Percentiles rank a stretch among this genome's conserved stretches.
Conservation (phyloP, 2,888 invertebrate genomes). For the Cremastinae sp. region DNA sequence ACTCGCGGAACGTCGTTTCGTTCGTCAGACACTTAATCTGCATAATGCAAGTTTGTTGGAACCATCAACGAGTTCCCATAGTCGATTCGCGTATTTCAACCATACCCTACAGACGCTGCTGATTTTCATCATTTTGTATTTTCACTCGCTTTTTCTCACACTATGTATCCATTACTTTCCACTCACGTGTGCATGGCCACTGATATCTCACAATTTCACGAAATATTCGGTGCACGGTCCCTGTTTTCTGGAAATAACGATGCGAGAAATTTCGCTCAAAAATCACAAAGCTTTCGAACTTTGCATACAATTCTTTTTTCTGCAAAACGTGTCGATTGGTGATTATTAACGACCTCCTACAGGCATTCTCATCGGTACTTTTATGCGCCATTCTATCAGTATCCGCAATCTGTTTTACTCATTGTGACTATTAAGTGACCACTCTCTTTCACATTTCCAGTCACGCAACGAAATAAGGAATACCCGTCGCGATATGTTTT, state of each 20-base stretch:
- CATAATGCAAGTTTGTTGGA: constrained; percentile 72
- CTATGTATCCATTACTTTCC: constrained; percentile 22
- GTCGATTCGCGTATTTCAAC: constrained; percentile 49
- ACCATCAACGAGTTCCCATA: constrained; percentile 53
- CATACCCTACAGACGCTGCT: constrained; percentile 28
- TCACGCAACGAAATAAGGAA: constrained; percentile 21
- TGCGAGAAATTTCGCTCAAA: constrained; percentile 8
- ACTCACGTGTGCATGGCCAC: constrained; percentile 30
- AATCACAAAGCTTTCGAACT: constrained; percentile 9
- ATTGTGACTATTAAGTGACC: constrained; percentile 49
- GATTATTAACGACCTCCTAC: constrained; percentile 52
- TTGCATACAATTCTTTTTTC: constrained; percentile 28
- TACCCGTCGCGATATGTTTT: no score
- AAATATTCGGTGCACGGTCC: constrained; percentile 51
- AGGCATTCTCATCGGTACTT: constrained; percentile 39
- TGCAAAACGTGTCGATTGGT: constrained; percentile 49
- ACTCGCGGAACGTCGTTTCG: constrained; percentile 63
- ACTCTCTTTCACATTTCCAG: constrained; percentile 14
- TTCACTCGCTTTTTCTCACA: constrained; percentile 23
- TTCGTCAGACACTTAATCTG: constrained; percentile 69
- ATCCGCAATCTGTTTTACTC: constrained; percentile 37
- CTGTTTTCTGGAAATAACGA: constrained; percentile 22
- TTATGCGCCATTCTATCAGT: constrained; percentile 41
- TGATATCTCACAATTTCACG: constrained; percentile 9
- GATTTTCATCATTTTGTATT: constrained; percentile 59